phyloP scores from a whole-genome alignment of 2,113 vertebrate species.

The Natator depressus region DNA sequence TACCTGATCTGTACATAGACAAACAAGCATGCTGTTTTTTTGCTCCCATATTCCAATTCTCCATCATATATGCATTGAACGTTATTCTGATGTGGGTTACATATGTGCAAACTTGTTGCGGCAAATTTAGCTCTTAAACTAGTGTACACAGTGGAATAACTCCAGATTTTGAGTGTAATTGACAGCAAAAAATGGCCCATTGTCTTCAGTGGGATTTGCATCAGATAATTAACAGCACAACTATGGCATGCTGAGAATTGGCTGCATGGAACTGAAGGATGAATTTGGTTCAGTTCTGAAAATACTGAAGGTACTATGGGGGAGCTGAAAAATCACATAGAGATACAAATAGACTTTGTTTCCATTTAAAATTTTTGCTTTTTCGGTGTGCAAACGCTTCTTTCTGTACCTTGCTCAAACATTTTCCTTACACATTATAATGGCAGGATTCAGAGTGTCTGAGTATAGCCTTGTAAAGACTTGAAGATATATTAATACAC shows the following conservation, averaged over 20 bases:
- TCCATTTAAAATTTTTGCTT: background rate
- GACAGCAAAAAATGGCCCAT: background rate
- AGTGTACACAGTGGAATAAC: background rate
- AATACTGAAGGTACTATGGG: background rate
- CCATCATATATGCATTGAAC: background rate
- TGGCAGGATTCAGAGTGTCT: background rate
- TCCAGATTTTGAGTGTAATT: background rate
- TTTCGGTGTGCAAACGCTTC: background rate
- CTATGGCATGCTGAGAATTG: background rate
- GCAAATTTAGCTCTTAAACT: background rate
- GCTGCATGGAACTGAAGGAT: background rate
- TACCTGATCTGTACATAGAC: background rate
- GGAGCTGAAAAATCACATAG: background rate
- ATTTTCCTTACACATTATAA: background rate
- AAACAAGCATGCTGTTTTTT: background rate
- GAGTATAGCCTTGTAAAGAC: background rate
- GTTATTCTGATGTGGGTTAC: background rate
- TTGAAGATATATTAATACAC: background rate
- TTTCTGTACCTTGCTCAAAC: fast-evolving
- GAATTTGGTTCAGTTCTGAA: background rate
- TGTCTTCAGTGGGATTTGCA: background rate
- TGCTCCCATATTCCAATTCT: background rate
- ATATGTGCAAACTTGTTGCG: background rate
- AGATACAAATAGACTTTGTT: background rate
- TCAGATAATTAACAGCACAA: background rate